A percentile compares a stretch with the other conserved stretches of the same genome.
These are phyloP conservation scores for Eulithis prunata DNA, from an alignment of 2,888 invertebrate genomes.

Conservation along the genomic window DNA sequence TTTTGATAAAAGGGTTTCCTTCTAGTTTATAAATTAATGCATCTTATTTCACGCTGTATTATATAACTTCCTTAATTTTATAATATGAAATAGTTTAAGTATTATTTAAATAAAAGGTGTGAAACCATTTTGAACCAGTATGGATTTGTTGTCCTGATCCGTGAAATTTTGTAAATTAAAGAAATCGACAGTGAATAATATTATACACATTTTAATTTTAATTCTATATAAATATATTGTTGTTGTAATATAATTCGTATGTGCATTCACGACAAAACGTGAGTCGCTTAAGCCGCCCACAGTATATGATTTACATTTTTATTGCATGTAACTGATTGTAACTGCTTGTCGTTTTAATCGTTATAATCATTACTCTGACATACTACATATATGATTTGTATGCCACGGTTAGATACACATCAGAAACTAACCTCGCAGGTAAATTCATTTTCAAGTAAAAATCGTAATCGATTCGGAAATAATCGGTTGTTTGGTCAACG, in stretches of 20 bases:
- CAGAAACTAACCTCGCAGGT: no score
- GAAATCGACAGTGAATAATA: no score
- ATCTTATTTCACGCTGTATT: constrained; percentile 50
- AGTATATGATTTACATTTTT: constrained; percentile 60
- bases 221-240: not conserved
- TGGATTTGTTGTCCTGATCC: not conserved
- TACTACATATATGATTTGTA: not conserved
- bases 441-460: no score
- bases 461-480: no score
- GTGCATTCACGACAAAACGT: constrained; percentile 39
- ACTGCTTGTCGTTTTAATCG: constrained; percentile 40
- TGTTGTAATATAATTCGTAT: constrained; percentile 19
- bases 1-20: constrained; percentile 29
- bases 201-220: not conserved
- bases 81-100: constrained; percentile 9
- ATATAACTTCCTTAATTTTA: constrained; percentile 23
- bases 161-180: not conserved
- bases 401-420: no score
- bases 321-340: constrained; percentile 51
- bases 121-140: not conserved
- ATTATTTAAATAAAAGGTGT: not conserved
- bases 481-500: no score
- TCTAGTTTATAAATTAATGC: constrained; percentile 51
- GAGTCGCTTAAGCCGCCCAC: constrained; percentile 50
- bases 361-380: constrained; percentile 18